Base-by-base conservation (phyloP, 53 echinoderm and acorn worm species). In the Holothuria leucospilota region DNA sequence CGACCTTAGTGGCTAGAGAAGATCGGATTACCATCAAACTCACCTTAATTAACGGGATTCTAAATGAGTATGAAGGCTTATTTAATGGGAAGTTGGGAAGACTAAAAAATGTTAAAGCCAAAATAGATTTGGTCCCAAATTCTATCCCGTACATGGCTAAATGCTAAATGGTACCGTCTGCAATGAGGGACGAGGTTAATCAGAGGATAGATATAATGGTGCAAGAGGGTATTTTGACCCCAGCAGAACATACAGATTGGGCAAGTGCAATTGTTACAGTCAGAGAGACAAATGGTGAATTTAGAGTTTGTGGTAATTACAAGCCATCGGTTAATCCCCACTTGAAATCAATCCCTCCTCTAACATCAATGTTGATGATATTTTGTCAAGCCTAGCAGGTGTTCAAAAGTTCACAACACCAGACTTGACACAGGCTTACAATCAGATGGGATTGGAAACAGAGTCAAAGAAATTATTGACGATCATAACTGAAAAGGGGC, bases 321-420 rank as follows among this genome's bases (percentile, higher is more conserved):
- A 90, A 90, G 39, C 51, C 26, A 24, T 85, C 86, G 34, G 34
- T 34, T 34, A 34, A 34, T 34, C 34, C 3, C 1, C 34, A 34
- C 34, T n/a, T 88, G 24, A 86, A 89, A 69, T 79, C 88, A 78
- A 81, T 92, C 9, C 68, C 89, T 25, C 92, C 92, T 15, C 92
- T 82, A 27, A 71, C 77, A 89, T 92, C 20, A 89, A 92, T 89
- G 92, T 92, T 8, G 89, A 92, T 28, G 89, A 92, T 39, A 92
- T 89, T 84, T 61, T 92, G 74, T 70, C 92, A 59, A 92, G 69
- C 63, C 56, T 89, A 28, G 62, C 41, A 63, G 89, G 89, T 2
- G 92, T 89, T 9, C 56, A 27, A 23, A 51, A 63, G 16, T 92
- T 89, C 42, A 65, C 86, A 11, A 86, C 49, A 34, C 84, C 85